Percentiles rank a stretch among this genome's conserved stretches.
These are phyloP conservation scores for Pteria penguin DNA, from an alignment of 2,888 invertebrate species.

Conservation along the genomic window DNA sequence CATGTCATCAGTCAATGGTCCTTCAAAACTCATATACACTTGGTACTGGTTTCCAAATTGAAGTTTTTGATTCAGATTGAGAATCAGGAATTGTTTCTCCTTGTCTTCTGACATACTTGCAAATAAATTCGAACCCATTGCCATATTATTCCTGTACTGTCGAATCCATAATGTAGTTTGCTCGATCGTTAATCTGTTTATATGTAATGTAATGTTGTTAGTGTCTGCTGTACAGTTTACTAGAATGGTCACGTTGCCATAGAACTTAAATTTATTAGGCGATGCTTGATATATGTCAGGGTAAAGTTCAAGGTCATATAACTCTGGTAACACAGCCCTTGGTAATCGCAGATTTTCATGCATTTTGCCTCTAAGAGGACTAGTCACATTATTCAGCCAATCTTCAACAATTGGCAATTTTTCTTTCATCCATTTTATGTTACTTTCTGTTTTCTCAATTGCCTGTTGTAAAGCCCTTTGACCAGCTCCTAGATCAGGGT, in stretches of 20 bases:
- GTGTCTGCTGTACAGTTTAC: slow-evolving; percentile 77
- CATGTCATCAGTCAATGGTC: slow-evolving; percentile 83
- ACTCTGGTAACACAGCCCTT: slow-evolving; percentile 50
- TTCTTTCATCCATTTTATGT: slow-evolving; percentile 90
- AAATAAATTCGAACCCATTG: background rate
- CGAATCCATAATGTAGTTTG: slow-evolving; percentile 14
- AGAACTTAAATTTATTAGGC: slow-evolving; percentile 55
- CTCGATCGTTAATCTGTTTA: slow-evolving; percentile 83
- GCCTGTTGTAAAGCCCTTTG: slow-evolving; percentile 88
- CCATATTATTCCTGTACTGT: background rate
- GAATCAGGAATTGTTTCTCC: slow-evolving; percentile 76
- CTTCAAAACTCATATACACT: slow-evolving; percentile 86
- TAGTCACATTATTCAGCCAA: slow-evolving; percentile 83
- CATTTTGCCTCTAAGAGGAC: background rate
- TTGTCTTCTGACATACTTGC: slow-evolving; percentile 37
- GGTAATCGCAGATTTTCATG: slow-evolving; percentile 51
- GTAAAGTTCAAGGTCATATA: slow-evolving; percentile 61
- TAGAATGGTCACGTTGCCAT: slow-evolving; percentile 53
- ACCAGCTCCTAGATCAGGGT: slow-evolving; percentile 84
- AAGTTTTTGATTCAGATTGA: slow-evolving; percentile 84
- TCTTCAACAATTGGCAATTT: slow-evolving; percentile 87
- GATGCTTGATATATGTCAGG: slow-evolving; percentile 62
- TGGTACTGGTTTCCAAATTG: slow-evolving; percentile 85
- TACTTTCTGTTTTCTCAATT: slow-evolving; percentile 88
- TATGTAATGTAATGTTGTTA: slow-evolving; percentile 88